These are phyloP conservation scores for Hiodon tergisus DNA, from an alignment of 2,113 vertebrate genomes.

Conservation along the genomic window DNA sequence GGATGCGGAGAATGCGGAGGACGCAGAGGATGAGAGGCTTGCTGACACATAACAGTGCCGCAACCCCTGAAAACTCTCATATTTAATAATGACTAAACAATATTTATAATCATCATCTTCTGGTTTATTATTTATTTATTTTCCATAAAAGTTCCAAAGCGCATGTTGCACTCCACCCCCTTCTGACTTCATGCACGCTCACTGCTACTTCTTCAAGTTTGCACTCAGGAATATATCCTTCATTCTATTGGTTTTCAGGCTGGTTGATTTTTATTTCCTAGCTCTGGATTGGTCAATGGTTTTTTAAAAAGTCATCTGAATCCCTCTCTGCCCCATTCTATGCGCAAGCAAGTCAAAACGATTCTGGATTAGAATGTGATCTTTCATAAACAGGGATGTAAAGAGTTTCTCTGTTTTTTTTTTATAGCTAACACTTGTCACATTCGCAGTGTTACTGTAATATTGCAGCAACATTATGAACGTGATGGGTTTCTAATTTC, in stretches of 20 bases:
- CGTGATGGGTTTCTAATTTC: background rate
- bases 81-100: conserved; percentile 65
- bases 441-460: too few species aligned
- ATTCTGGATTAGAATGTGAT: conserved; percentile 60
- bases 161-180: conserved; percentile 68
- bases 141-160: conserved; percentile 71
- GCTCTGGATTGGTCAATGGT: conserved; percentile 34
- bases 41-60: conserved; percentile 76
- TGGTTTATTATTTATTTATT: conserved; percentile 36
- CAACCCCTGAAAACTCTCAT: conserved; percentile 50
- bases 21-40: conserved; percentile 59
- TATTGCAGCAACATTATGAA: too few species aligned
- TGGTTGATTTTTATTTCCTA: conserved; percentile 15
- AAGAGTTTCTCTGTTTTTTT: background rate
- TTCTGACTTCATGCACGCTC: conserved; percentile 68
- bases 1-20: conserved; percentile 62
- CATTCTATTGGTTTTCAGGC: conserved; percentile 39
- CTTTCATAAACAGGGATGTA: conserved; percentile 28
- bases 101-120: conserved; percentile 56
- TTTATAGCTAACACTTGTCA: background rate
- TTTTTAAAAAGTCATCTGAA: conserved; percentile 15
- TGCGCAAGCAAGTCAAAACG: conserved; percentile 27
- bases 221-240: conserved; percentile 90
- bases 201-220: conserved; percentile 80
- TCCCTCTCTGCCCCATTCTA: conserved; percentile 36